Conservation (phyloP, 2,797 vertebrate species). For the Fistularia commersonii region DNA sequence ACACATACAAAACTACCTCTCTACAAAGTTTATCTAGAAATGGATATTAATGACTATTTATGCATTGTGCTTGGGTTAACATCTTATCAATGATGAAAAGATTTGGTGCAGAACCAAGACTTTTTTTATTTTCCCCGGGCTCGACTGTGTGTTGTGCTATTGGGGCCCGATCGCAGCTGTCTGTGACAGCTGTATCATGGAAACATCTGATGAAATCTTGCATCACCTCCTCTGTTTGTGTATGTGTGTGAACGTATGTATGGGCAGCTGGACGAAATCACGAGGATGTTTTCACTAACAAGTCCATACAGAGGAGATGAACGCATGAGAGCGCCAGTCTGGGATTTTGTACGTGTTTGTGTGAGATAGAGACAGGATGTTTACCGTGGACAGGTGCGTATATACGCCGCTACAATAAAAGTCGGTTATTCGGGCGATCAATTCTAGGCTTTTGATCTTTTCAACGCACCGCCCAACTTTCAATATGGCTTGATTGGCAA, state of each 20-base stretch:
- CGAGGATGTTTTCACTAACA: slow-evolving; percentile 3
- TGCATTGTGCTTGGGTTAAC: not conserved
- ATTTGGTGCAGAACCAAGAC: too few species aligned
- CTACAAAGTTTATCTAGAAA: not conserved
- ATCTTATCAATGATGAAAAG: slow-evolving; percentile 20
- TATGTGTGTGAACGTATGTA: slow-evolving; percentile 15
- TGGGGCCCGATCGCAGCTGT: slow-evolving; percentile 57
- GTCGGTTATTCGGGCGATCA: too few species aligned
- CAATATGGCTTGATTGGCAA: too few species aligned
- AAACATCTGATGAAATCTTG: slow-evolving; percentile 68
- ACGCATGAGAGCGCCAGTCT: not conserved
- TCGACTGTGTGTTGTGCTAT: slow-evolving; percentile 40
- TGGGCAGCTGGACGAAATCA: slow-evolving; percentile 30
- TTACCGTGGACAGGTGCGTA: too few species aligned
- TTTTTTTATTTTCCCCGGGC: slow-evolving; percentile 14
- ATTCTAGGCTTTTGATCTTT: too few species aligned
- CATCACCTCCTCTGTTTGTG: slow-evolving; percentile 53
- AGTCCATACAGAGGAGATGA: slow-evolving; percentile 1
- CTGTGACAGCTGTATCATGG: slow-evolving; percentile 64
- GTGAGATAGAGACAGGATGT: slow-evolving; percentile 34
- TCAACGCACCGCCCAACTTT: too few species aligned
- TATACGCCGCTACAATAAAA: too few species aligned
- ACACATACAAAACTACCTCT: not conserved
- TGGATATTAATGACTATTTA: slow-evolving; percentile 4
- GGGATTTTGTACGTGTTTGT: slow-evolving; percentile 6